These are phyloP conservation scores for Sparus aurata DNA, from an alignment of 2,797 vertebrate species.

Conservation along the genomic window DNA sequence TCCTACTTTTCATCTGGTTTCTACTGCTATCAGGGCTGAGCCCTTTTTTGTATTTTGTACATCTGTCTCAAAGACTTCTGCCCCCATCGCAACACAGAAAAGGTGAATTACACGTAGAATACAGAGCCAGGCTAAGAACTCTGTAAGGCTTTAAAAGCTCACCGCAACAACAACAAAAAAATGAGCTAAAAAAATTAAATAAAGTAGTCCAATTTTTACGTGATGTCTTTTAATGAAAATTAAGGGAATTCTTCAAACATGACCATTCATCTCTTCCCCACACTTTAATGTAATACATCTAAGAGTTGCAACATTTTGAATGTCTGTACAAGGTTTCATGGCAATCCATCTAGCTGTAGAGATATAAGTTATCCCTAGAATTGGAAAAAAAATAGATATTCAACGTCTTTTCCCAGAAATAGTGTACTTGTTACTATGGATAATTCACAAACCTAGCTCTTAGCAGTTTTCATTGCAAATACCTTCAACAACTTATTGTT, in stretches of 20 bases:
- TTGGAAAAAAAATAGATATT: neutral
- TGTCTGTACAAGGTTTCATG: too few relatives aligned
- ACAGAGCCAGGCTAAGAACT: neutral
- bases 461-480: neutral
- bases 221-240: neutral
- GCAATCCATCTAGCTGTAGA: too few relatives aligned
- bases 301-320: too few relatives aligned
- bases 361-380: too few relatives aligned
- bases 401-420: neutral
- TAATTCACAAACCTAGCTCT: neutral
- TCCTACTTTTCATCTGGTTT: neutral
- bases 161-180: too few relatives aligned
- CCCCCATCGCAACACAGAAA: neutral
- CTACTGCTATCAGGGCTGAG: neutral
- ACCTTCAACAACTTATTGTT: too few relatives aligned
- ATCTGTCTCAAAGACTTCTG: neutral
- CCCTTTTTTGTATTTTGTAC: neutral
- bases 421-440: too few relatives aligned
- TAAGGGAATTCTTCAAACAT: neutral
- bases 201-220: neutral
- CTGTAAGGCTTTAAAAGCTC: neutral
- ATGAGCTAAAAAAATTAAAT: neutral
- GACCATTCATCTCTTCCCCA: neutral
- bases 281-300: too few relatives aligned
- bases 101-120: neutral